Conservation (phyloP, 2,888 invertebrate genomes). For the Calliopum simillimum region DNA sequence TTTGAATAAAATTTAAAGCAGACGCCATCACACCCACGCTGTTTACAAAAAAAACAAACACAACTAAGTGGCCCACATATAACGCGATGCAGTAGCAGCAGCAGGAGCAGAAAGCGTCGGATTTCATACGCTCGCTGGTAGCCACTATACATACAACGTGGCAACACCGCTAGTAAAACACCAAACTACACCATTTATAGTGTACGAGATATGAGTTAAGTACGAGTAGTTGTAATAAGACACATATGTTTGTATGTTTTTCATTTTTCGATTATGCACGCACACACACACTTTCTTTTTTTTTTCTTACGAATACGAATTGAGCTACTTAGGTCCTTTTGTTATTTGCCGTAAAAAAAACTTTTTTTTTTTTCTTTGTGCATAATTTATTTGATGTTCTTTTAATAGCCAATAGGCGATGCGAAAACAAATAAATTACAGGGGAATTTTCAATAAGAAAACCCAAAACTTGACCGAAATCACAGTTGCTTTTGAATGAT, state of each 20-base stretch:
- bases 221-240: too few species aligned
- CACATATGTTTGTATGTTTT: too few species aligned
- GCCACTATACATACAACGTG: not conserved
- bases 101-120: not conserved
- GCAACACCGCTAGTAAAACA: not conserved
- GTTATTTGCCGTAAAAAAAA: not conserved
- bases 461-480: slow-evolving; percentile 23
- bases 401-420: not conserved
- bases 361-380: not conserved
- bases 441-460: not conserved
- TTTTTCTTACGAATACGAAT: not conserved
- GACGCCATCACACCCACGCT: slow-evolving; percentile 18
- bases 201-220: not conserved
- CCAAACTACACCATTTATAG: slow-evolving; percentile 1
- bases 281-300: not conserved
- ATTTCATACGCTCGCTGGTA: not conserved
- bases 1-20: not conserved
- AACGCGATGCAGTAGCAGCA: not conserved
- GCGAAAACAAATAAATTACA: too few species aligned
- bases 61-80: slow-evolving; percentile 1
- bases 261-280: not conserved
- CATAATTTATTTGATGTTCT: slow-evolving; percentile 1
- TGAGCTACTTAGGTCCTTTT: not conserved
- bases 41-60: too few species aligned
- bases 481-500: not conserved